Evolutionary conservation across 2,797 vertebrate genomes (phyloP).

Genomic region (Sibirionetta formosa): DNA sequence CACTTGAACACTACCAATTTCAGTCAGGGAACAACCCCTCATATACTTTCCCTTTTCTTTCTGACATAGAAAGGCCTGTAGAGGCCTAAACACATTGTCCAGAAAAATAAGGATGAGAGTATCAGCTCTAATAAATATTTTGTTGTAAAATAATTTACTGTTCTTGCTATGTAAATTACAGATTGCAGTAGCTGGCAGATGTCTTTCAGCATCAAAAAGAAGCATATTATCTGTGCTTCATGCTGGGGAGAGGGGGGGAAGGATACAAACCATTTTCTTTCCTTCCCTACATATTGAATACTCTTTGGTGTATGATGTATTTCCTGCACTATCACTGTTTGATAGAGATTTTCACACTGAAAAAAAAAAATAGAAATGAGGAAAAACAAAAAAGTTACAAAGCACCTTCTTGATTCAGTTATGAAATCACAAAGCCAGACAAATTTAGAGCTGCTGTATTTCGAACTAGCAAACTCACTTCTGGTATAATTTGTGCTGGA

Average conservation of each 20-base stretch:
- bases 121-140: neutral
- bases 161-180: neutral
- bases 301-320: neutral
- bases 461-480: neutral
- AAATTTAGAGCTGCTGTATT: neutral
- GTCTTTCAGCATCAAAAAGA: neutral
- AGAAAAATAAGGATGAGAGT: neutral
- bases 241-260: neutral
- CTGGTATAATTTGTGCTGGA: neutral
- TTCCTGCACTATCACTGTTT: neutral
- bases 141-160: neutral
- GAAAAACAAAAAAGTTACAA: neutral
- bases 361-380: neutral
- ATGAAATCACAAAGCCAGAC: neutral
- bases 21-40: fast-evolving
- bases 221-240: neutral
- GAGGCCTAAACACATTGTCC: neutral
- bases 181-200: neutral
- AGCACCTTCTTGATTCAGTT: neutral
- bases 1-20: neutral
- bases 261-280: neutral
- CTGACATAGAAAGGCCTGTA: neutral
- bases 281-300: neutral
- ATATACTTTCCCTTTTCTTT: neutral
- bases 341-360: neutral